Conservation (phyloP, 2,888 invertebrate genomes). For the Parnassius apollo region DNA sequence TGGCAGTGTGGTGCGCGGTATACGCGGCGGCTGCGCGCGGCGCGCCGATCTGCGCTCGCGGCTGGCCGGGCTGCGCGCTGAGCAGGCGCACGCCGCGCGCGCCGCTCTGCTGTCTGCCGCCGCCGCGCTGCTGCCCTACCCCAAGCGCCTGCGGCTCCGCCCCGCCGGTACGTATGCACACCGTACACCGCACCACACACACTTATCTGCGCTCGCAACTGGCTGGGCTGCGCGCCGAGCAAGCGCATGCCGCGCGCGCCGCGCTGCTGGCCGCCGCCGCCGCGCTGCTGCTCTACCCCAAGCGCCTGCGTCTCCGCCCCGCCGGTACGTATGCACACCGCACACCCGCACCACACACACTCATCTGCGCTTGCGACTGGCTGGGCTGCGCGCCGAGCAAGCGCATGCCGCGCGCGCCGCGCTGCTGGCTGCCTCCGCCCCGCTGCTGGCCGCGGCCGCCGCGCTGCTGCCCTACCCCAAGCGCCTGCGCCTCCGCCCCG, state of each 20-base stretch:
- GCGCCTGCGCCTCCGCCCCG: not conserved
- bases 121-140: constrained; percentile 37
- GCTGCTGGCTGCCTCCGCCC: no score
- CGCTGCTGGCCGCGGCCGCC: constrained; percentile 37
- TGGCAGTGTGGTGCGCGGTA: constrained; percentile 55
- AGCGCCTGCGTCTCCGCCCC: not conserved
- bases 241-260: not conserved
- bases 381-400: constrained; percentile 31
- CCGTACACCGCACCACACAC: not conserved
- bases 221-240: constrained; percentile 31
- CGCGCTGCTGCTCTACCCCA: constrained; percentile 38
- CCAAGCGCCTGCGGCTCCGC: constrained; percentile 8
- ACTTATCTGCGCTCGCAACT: constrained; percentile 39
- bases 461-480: constrained; percentile 38
- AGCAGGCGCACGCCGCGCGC: constrained; percentile 45
- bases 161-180: not conserved
- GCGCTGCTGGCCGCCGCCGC: constrained; percentile 38
- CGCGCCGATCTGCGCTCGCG: constrained; percentile 65
- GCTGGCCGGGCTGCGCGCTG: constrained; percentile 57
- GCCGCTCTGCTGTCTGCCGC: constrained; percentile 46
- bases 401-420: not conserved
- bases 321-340: not conserved
- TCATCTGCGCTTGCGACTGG: constrained; percentile 41
- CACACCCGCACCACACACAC: not conserved
- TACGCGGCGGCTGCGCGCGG: constrained; percentile 52